These are phyloP conservation scores for Papilio elwesi DNA, from an alignment of 2,888 invertebrate genomes.

Conservation along the genomic window DNA sequence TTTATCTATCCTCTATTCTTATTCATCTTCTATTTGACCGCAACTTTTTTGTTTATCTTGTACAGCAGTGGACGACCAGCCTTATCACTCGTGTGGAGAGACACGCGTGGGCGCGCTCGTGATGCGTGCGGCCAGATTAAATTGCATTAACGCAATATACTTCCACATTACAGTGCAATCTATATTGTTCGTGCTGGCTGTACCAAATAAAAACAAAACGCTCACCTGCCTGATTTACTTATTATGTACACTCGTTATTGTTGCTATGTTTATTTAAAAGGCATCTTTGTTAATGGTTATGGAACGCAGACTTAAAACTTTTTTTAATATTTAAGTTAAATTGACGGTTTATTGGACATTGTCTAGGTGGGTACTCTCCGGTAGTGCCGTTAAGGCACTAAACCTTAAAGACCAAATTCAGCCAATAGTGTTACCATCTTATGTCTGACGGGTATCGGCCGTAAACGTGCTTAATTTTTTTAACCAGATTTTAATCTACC, in stretches of 20 bases:
- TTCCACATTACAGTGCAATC: slow-evolving; percentile 52
- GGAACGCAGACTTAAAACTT: no score
- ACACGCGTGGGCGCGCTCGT: slow-evolving; percentile 74
- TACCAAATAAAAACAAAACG: slow-evolving; percentile 42
- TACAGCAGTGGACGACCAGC: slow-evolving; percentile 46
- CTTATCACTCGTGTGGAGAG: slow-evolving; percentile 59
- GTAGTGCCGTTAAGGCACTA: no score
- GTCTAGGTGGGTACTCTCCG: no score
- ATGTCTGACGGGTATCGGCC: no score
- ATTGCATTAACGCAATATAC: slow-evolving; percentile 73
- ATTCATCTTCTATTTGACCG: background rate
- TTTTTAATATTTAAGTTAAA: no score
- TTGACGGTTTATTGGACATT: no score
- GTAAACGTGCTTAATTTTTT: no score
- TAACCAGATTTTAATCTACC: no score
- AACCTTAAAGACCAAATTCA: no score
- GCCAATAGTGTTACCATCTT: no score
- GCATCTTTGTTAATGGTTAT: background rate
- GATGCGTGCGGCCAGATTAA: slow-evolving; percentile 81
- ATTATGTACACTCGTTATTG: background rate
- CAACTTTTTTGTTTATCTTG: slow-evolving; percentile 21
- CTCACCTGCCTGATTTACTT: background rate
- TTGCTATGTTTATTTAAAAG: background rate
- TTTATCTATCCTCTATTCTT: no score
- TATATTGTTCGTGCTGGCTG: slow-evolving; percentile 46